phyloP scores from a whole-genome alignment of 1,140 invertebrate species.

The Branchinecta lindahli region DNA sequence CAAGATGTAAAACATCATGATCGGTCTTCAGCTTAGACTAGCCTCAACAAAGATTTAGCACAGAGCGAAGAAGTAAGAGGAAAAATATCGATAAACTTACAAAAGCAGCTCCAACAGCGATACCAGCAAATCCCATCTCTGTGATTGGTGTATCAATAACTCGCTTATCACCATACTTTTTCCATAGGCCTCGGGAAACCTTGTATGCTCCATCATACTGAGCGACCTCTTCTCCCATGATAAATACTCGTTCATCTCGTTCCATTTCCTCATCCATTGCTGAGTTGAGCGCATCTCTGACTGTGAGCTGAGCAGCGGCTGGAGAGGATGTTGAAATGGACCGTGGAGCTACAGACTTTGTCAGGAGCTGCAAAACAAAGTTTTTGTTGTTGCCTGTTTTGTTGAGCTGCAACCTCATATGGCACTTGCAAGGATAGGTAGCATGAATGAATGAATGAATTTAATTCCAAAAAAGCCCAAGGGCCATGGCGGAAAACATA shows the following conservation, averaged over 20 bases:
- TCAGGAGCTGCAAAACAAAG: neutral
- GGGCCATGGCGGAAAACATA: too few species aligned
- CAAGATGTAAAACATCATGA: too few species aligned
- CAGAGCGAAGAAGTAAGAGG: too few species aligned
- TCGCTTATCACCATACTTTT: conserved; percentile 93
- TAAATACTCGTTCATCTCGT: conserved; percentile 80
- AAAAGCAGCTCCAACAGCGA: conserved; percentile 93
- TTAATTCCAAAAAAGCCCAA: too few species aligned
- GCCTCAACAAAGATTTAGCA: too few species aligned
- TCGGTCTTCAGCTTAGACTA: too few species aligned
- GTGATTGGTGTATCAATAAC: conserved; percentile 97
- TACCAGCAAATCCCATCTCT: conserved; percentile 91
- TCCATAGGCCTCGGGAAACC: conserved; percentile 88
- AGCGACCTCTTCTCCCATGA: conserved; percentile 97
- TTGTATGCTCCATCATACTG: conserved; percentile 97
- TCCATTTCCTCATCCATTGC: conserved; percentile 96
- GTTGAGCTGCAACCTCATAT: too few species aligned
- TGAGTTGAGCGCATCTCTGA: conserved; percentile 89
- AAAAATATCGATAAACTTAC: conserved; percentile 32
- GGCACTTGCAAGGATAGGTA: too few species aligned
- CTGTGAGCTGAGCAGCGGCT: conserved; percentile 48
- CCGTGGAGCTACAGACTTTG: neutral
- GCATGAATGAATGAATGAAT: too few species aligned
- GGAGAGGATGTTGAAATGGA: neutral
- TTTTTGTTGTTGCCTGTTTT: neutral